Conservation (phyloP, 2,888 invertebrate genomes). For the Anorthoa munda region DNA sequence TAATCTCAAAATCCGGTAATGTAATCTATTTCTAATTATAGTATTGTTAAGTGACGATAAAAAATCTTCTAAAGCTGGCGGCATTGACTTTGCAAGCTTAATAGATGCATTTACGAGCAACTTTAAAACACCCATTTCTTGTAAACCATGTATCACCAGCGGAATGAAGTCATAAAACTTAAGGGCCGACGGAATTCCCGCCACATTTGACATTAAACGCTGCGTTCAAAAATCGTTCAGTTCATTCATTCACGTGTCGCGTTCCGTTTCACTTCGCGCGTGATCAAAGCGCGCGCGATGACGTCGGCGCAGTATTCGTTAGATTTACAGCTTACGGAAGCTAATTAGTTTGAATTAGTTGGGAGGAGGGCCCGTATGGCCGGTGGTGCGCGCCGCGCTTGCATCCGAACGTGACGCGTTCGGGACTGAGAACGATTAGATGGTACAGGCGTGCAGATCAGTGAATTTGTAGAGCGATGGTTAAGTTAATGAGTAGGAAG, state of each 20-base stretch:
- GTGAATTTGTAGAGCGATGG: not conserved
- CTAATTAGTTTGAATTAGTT: conserved; percentile 82
- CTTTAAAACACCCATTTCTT: conserved; percentile 32
- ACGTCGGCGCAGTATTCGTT: conserved; percentile 81
- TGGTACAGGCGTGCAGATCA: conserved; percentile 30
- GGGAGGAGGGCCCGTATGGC: conserved; percentile 78
- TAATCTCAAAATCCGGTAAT: too few species aligned
- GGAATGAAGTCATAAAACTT: conserved; percentile 70
- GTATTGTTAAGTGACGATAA: not conserved
- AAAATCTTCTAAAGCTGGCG: not conserved
- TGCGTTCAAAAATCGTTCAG: conserved; percentile 85
- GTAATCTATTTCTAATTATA: too few species aligned
- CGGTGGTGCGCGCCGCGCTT: conserved; percentile 77
- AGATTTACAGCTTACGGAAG: conserved; percentile 90
- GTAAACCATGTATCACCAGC: conserved; percentile 46
- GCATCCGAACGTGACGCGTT: conserved; percentile 80
- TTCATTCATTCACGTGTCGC: conserved; percentile 74
- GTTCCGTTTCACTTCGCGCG: conserved; percentile 84
- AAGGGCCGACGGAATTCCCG: conserved; percentile 75
- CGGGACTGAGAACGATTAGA: conserved; percentile 72
- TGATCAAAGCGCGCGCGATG: conserved; percentile 88
- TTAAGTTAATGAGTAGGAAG: not conserved
- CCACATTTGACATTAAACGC: conserved; percentile 86
- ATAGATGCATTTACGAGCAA: conserved; percentile 34
- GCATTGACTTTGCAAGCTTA: conserved; percentile 11